Evolutionary conservation across 1,140 invertebrate genomes (phyloP), one percentile per base, ranked within the genome.

Genomic region (Drosophila prosaltans): DNA sequence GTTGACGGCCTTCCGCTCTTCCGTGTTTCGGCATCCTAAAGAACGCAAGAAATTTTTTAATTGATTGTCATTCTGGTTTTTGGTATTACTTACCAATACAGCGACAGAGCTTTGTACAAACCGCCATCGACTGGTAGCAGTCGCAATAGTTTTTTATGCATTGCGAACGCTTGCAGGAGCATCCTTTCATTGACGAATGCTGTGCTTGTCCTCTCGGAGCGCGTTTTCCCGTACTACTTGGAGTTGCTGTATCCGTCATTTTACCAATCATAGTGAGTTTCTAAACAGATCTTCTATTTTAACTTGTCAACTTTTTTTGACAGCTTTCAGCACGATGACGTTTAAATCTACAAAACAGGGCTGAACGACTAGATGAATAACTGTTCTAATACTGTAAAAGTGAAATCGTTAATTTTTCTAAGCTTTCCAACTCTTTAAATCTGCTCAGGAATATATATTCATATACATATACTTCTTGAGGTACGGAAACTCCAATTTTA

Each of bases 121-220:
- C 60, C 9, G 39, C 51, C 85, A 89, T 84, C 4, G 84, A 89
- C n/a, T 89, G 84, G 62, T 89, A 89, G 69, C 84, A 89, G 43
- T 89, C 84, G 69, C 84, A 89, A 51, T 89, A 89, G 41, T 89
- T 89, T 45, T 88, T 89, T 2, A 89, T 89, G 69, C 84, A 89
- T 21, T 84, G 81, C 16, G 84, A 90, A 1, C 80, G 70, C 41
- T 90, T 89, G 69, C 84, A 89, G 11, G 71, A 74, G 41, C 84
- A 89, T 6, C 84, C 84, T 7, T 90, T 89, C 6, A 66, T 39
- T 0, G 64, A 11, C 4, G n/a, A 10, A n/a, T 28, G 43, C 28
- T 71, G 8, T 10, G 64, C 16, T 65, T 59, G 26, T 68, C 64
- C 43, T 40, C 16, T 51, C n/a, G 21, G 9, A 8, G n/a, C 10